A percentile compares a stretch with the other conserved stretches of the same genome.
phyloP scores from a whole-genome alignment of 1,140 invertebrate genomes.

The Halesus radiatus region DNA sequence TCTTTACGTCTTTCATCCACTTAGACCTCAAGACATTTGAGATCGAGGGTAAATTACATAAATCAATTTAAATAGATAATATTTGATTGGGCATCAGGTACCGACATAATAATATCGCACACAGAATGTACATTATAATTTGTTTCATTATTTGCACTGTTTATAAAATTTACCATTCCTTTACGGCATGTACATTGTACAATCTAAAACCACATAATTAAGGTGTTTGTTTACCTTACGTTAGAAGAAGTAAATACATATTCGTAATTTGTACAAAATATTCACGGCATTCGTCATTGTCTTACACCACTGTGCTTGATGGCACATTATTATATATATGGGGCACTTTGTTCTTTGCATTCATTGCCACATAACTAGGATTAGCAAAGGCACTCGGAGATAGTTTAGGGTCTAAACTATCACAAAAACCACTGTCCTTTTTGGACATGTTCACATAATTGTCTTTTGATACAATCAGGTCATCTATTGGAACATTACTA shows the following conservation, averaged over 20 bases:
- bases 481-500: conserved; percentile 62
- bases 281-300: not conserved
- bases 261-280: not conserved
- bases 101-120: too few species aligned
- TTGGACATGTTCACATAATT: conserved; percentile 76
- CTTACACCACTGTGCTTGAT: conserved; percentile 20
- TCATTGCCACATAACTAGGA: conserved; percentile 67
- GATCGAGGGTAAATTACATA: too few species aligned
- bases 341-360: conserved; percentile 43
- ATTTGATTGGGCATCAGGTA: too few species aligned
- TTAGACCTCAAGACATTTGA: too few species aligned
- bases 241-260: not conserved
- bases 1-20: too few species aligned
- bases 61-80: too few species aligned
- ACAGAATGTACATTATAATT: too few species aligned
- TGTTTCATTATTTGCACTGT: too few species aligned
- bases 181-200: too few species aligned
- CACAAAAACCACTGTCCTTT: conserved; percentile 69
- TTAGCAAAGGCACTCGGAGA: conserved; percentile 65
- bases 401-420: conserved; percentile 56
- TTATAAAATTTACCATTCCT: too few species aligned
- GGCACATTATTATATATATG: conserved; percentile 50
- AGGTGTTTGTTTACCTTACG: too few species aligned
- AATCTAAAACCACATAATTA: too few species aligned
- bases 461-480: conserved; percentile 68